Base-by-base conservation (phyloP, 2,113 vertebrate genomes). In the Malurus elegans region DNA sequence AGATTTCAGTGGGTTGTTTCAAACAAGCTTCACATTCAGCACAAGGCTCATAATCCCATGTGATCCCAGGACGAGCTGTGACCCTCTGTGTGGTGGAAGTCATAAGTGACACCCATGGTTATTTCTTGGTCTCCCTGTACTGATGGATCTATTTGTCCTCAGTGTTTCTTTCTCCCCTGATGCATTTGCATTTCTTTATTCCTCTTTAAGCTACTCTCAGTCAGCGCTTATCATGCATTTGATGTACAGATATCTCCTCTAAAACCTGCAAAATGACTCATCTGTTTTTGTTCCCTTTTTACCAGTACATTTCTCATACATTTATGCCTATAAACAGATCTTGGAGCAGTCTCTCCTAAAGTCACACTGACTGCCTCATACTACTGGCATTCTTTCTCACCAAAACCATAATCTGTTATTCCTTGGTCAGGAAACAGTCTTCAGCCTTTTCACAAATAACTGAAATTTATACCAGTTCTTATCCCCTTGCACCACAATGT, bases 191-290 rank as follows among this genome's bases (percentile, higher is more conserved):
- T 19, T 36, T 91, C 76, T 72, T 74, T 83, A 48, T 67, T 86
- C 58, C 51, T 62, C 88, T 71, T 90, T 56, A 83, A 78, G 71
- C 47, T 76, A 14, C 62, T 90, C 72, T 94, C 90, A 83, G 19
- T 45, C 86, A 92, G 51, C n/a, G 21, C 88, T 94, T 80, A 83
- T 88, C 71, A 48, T 78, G 44, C 60, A 38, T 93, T 74, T 84
- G 67, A 74, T 83, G 81, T 31, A 45, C 42, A 67, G 79, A 42
- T 91, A 74, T 73, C 53, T 92, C 67, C 65, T 74, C 72, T 78
- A 31, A 93, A 73, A 93, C 65, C 82, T 90, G 88, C 86, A 94
- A 86, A 96, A 88, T 93, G 60, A 92, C 90, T 95, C 94, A 95
- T 92, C 83, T 78, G 80, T 2, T 93, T 95, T 95, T 91, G 31